Conservation (phyloP, 2,113 vertebrate genomes). For the Hippopotamus amphibius region DNA sequence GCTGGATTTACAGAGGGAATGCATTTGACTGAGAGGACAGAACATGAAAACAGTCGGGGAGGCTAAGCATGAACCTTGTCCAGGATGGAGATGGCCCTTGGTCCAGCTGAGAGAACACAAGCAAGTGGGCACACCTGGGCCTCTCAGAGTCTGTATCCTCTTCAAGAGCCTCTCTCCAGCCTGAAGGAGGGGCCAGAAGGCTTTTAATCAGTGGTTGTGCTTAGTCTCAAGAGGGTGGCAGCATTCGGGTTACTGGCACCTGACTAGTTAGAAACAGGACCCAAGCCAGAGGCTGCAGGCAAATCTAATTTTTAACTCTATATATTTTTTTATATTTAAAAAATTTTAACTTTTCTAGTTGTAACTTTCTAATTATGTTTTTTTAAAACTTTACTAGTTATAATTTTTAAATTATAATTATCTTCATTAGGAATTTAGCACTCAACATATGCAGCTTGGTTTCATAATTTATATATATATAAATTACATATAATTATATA, state of each 20-base stretch:
- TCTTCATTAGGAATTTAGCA: background rate
- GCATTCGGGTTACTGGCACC: background rate
- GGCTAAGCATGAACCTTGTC: background rate
- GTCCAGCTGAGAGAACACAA: background rate
- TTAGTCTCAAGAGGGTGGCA: background rate
- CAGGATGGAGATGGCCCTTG: background rate
- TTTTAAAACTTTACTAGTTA: background rate
- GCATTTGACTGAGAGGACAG: background rate
- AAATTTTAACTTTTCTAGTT: too few relatives aligned
- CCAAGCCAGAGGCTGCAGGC: background rate
- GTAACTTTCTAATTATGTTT: too few relatives aligned
- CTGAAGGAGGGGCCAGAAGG: too few relatives aligned
- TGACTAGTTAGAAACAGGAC: background rate
- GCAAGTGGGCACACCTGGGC: rapidly evolving
- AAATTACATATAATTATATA: background rate
- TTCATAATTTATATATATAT: background rate
- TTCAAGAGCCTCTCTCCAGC: background rate
- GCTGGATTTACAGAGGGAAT: background rate
- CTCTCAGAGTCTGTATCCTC: background rate
- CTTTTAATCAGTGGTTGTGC: background rate
- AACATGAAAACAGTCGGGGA: background rate
- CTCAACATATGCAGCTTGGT: background rate
- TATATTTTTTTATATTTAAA: too few relatives aligned
- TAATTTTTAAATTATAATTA: background rate
- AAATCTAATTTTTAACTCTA: background rate